Percentiles rank a stretch among this genome's conserved stretches.
These are phyloP conservation scores for Bubo scandiacus DNA, from an alignment of 2,113 vertebrate species.

Conservation along the genomic window DNA sequence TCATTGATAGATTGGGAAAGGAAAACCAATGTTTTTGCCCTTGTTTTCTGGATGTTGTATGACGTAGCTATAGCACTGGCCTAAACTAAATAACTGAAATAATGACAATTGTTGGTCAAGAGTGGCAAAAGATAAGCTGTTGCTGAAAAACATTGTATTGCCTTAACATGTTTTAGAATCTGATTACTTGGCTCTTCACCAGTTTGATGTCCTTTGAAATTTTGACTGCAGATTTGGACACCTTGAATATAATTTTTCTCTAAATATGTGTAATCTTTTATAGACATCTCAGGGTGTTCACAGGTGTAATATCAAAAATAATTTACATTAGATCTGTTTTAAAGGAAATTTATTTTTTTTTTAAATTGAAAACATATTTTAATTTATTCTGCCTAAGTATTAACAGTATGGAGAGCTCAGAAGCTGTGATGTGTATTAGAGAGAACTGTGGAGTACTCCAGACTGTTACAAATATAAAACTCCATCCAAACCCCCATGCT, in stretches of 20 bases:
- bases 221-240: not conserved
- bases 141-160: not conserved
- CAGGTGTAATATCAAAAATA: not conserved
- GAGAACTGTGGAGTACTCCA: not conserved
- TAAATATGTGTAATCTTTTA: not conserved
- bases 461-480: not conserved
- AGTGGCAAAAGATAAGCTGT: not conserved
- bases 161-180: not conserved
- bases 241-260: not conserved
- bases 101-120: not conserved
- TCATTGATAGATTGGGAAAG: not conserved
- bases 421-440: not conserved
- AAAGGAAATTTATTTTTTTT: not conserved
- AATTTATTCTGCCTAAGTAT: not conserved
- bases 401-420: not conserved
- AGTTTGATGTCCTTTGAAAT: not conserved
- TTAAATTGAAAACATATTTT: not conserved
- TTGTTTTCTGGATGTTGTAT: not conserved
- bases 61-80: not conserved
- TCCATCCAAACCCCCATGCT: not conserved
- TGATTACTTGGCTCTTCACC: not conserved
- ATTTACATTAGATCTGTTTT: not conserved
- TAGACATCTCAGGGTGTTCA: not conserved
- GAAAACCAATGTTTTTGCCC: not conserved
- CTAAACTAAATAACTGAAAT: not conserved